Conservation (phyloP, 1,140 invertebrate species). For the Dendrolimus kikuchii region DNA sequence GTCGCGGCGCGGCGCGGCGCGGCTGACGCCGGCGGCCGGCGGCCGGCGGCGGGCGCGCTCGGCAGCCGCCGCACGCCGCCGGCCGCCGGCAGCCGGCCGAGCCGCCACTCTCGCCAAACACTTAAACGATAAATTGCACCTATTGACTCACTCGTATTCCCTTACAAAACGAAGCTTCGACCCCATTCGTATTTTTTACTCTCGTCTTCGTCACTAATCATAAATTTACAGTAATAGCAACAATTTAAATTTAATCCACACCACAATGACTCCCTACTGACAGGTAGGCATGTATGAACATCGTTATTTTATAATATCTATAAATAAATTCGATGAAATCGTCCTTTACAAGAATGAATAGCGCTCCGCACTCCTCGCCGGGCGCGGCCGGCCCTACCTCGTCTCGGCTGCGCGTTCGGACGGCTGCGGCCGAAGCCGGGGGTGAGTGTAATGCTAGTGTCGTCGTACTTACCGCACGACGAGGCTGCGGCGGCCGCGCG, state of each 20-base stretch:
- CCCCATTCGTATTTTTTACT: conserved; percentile 60
- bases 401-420: conserved; percentile 15
- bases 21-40: conserved; percentile 35
- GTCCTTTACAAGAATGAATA: conserved; percentile 51
- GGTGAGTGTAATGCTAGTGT: conserved; percentile 15
- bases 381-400: conserved; percentile 20
- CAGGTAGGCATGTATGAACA: conserved; percentile 45
- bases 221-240: conserved; percentile 64
- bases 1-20: conserved; percentile 21
- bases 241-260: conserved; percentile 63
- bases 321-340: conserved; percentile 70
- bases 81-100: conserved; percentile 18
- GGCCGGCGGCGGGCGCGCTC: conserved; percentile 62
- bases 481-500: conserved; percentile 12
- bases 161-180: conserved; percentile 52
- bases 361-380: conserved; percentile 28
- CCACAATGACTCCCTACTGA: conserved; percentile 48
- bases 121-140: conserved; percentile 67
- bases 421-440: conserved; percentile 3
- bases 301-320: conserved; percentile 64
- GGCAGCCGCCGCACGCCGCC: conserved; percentile 15
- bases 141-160: conserved; percentile 64
- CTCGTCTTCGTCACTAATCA: conserved; percentile 51
- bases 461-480: conserved; percentile 27
- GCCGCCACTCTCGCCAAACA: conserved; percentile 21